Evolutionary conservation across 2,797 vertebrate species (phyloP).

Genomic region (Thripadectes ignobilis): DNA sequence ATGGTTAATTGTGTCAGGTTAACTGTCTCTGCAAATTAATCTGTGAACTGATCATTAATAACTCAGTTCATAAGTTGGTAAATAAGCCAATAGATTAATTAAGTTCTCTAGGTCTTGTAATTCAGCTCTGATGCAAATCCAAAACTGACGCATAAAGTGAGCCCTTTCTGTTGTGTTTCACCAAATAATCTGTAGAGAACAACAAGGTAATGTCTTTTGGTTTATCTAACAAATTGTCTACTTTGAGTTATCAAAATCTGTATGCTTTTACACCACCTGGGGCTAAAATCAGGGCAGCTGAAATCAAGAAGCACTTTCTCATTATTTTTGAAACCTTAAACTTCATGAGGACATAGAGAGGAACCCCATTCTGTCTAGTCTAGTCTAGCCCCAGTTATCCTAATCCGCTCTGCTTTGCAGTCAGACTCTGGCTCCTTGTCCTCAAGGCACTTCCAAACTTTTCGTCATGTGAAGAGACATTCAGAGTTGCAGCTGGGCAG

Average conservation of each 20-base stretch:
- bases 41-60: neutral
- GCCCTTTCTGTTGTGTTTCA: neutral
- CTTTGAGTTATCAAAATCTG: neutral
- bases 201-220: neutral
- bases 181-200: neutral
- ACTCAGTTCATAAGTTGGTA: neutral
- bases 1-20: neutral
- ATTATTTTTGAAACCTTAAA: neutral
- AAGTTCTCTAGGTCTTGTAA: neutral
- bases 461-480: neutral
- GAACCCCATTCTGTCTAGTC: slow-evolving; percentile 4
- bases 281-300: neutral
- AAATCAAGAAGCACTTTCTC: neutral
- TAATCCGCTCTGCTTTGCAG: neutral
- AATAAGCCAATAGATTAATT: neutral
- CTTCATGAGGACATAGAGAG: neutral
- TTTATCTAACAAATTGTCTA: neutral
- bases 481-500: neutral
- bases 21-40: neutral
- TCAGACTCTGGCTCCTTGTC: neutral
- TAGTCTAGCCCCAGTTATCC: neutral
- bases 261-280: neutral
- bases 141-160: neutral
- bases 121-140: neutral
- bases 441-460: neutral